Percentiles rank a stretch among this genome's conserved stretches.
phyloP scores from a whole-genome alignment of 2,113 vertebrate genomes.

The Podarcis raffonei region DNA sequence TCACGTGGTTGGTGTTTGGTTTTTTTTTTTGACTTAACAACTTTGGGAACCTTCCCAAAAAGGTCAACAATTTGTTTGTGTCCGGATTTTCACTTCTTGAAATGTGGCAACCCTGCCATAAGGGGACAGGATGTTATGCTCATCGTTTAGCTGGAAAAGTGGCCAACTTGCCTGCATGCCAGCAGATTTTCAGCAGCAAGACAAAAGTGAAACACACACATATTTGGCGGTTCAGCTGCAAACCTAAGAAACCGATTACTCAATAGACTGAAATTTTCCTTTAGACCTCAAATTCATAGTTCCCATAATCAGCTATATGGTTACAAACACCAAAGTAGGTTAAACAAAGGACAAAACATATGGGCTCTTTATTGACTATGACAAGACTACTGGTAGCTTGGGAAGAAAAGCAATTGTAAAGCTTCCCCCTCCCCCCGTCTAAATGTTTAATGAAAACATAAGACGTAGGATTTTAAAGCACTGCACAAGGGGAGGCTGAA shows the following conservation, averaged over 20 bases:
- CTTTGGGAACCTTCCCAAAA: no score
- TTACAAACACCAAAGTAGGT: not conserved
- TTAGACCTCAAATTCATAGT: constrained; percentile 55
- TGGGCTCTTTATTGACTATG: not conserved
- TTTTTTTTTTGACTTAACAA: no score
- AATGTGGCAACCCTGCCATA: not conserved
- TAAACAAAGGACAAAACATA: not conserved
- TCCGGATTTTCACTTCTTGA: no score
- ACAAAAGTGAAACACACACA: constrained; percentile 58
- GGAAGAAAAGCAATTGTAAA: not conserved
- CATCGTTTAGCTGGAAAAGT: constrained; percentile 50
- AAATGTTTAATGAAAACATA: not conserved
- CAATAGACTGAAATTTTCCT: constrained; percentile 56
- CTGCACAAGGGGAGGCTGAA: not conserved
- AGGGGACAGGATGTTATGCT: constrained; percentile 15
- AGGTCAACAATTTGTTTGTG: no score
- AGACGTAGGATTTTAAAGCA: not conserved
- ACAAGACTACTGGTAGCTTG: not conserved
- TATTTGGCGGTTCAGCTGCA: constrained; percentile 65
- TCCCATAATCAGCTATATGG: constrained; percentile 17
- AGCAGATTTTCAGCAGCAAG: constrained; percentile 56
- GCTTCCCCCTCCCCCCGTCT: not conserved
- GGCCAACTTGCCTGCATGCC: constrained; percentile 22
- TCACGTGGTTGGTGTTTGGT: no score
- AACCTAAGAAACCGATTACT: constrained; percentile 57